Base-by-base conservation (phyloP, 2,888 invertebrate species). In the Dexiosoma caninum region DNA sequence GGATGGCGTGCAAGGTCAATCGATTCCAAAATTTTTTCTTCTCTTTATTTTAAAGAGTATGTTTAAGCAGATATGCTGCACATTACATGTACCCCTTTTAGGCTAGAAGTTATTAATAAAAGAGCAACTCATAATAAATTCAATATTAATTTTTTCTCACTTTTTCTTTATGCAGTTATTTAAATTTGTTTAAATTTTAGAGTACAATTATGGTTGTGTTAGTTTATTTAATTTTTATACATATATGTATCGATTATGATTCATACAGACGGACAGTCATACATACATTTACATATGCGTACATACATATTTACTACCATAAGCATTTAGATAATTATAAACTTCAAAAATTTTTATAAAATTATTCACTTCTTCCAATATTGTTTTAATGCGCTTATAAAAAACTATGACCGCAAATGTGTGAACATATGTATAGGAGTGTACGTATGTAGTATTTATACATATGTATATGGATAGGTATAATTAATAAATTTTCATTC, bases 11-110 rank as follows among this genome's bases (percentile, higher is more conserved):
- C n/a, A n/a, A n/a, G n/a, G n/a, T n/a, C n/a, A n/a, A n/a, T n/a
- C n/a, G n/a, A n/a, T n/a, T n/a, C n/a, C n/a, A n/a, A n/a, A n/a
- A n/a, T n/a, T n/a, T n/a, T n/a, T n/a, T n/a, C n/a, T n/a, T n/a
- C n/a, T n/a, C n/a, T 44, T 19, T 49, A 44, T 59, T 9, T 16
- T 16, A 42, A 53, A 3, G 35, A 44, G 3, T 27, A 14, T 46
- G 16, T 70, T 27, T 16, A 35, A 78, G 60, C 66, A 53, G 78
- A 59, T 77, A 70, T 64, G 51, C 23, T 57, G 21, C 40, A 46
- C 30, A 57, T 27, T 62, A 53, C 60, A 16, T 9, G 46, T 16
- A 57, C 16, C 16, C 12, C 8, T 57, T 30, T 30, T 49, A 14
- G n/a, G n/a, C n/a, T n/a, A n/a, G n/a, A n/a, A n/a, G n/a, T n/a